Evolutionary conservation across 2,888 invertebrate genomes (phyloP), one percentile per base, ranked within the genome.

Genomic region (Brenthis hecate): DNA sequence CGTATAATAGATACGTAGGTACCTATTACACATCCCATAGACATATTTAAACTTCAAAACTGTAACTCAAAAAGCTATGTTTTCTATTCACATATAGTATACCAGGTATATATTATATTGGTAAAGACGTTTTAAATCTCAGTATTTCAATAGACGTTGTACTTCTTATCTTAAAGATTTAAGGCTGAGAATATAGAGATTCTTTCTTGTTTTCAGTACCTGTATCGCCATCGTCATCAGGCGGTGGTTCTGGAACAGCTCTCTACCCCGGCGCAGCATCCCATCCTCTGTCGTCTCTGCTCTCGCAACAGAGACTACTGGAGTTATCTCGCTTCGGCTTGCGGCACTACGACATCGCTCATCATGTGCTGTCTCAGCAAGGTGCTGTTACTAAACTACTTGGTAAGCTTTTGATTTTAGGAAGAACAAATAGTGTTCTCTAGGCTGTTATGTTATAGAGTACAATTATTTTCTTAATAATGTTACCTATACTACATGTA

Each of bases 301-400:
- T 96, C 72, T 96, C 96, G 1, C 96, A 96, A 81, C 97, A 97
- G 86, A 93, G 97, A 73, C 94, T 97, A 6, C 88, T 97, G 79
- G 97, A 97, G 85, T 89, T 97, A 75, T 97, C 97, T 55, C 93
- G 97, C 88, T 94, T 96, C 91, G 94, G 97, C 76, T 92, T 97
- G 76, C 94, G 98, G 75, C 98, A 98, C 81, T 98, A 98, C 84
- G 98, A 98, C 89, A 94, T 98, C 81, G 97, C 98, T 6, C 97
- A 97, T 81, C 98, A 98, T 83, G 97, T 98, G 93, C 94, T 98
- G 67, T 96, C 96, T 71, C 97, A 98, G 92, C 97, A 98, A 93
- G 97, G 97, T 80, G 97, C 97, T 81, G 98, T 97, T 80, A 97
- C 97, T 77, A 98, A 98, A 92, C 94, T 98, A 84, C 93, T 98